These are phyloP conservation scores for Tenthredo scrophulariae DNA, from an alignment of 2,888 invertebrate species.

Conservation along the genomic window DNA sequence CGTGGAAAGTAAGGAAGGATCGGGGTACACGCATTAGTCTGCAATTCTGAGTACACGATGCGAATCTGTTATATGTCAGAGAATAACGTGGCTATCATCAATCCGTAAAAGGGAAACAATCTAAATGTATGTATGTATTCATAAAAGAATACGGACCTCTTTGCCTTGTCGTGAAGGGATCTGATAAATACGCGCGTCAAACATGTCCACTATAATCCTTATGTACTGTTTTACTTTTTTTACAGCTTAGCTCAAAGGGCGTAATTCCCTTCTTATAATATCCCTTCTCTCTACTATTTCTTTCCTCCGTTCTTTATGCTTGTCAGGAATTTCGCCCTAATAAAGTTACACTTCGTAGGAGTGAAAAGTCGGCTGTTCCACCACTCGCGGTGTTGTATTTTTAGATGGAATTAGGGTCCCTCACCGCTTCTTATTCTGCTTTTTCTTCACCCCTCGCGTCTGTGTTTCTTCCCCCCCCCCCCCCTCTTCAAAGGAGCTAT, in stretches of 20 bases:
- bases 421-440: neutral
- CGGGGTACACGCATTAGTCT: neutral
- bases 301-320: neutral
- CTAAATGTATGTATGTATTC: constrained; percentile 32
- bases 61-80: constrained; percentile 29
- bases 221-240: constrained; percentile 20
- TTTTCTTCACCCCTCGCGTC: neutral
- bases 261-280: neutral
- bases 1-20: neutral
- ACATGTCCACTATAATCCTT: constrained; percentile 27
- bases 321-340: constrained; percentile 16
- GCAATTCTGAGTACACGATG: constrained; percentile 7
- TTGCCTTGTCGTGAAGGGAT: constrained; percentile 7
- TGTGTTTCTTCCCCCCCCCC: neutral
- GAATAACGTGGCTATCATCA: neutral
- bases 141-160: constrained; percentile 17
- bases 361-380: constrained; percentile 44
- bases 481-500: neutral
- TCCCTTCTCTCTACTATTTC: neutral
- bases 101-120: constrained; percentile 2
- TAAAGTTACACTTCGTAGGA: constrained; percentile 43
- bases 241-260: neutral
- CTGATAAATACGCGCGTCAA: constrained; percentile 16
- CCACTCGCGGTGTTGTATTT: constrained; percentile 28
- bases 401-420: constrained; percentile 46